Evolutionary conservation across 1,140 invertebrate genomes (phyloP).

Genomic region (Euglossa dilemma): DNA sequence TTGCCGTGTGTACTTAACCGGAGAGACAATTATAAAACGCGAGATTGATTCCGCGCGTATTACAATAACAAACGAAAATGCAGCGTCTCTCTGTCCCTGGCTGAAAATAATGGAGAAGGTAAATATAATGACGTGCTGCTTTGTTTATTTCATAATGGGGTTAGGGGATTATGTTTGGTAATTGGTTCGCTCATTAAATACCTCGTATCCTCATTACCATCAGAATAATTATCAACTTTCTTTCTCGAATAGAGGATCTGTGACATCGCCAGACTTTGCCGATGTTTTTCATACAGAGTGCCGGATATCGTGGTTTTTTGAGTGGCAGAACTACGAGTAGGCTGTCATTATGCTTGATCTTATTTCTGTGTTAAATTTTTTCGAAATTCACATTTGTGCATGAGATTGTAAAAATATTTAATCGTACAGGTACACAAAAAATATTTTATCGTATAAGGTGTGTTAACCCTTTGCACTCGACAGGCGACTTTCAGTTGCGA

Average conservation of each 20-base stretch:
- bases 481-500: too few relatives aligned
- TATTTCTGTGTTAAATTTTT: too few relatives aligned
- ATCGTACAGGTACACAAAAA: too few relatives aligned
- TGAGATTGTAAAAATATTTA: too few relatives aligned
- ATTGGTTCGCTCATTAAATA: slow-evolving; percentile 18
- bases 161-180: background rate
- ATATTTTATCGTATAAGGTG: too few relatives aligned
- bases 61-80: background rate
- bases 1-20: background rate
- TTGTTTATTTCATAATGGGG: slow-evolving; percentile 1
- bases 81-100: background rate
- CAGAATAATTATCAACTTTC: background rate
- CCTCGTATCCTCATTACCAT: background rate
- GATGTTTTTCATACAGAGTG: too few relatives aligned
- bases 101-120: background rate
- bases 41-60: background rate
- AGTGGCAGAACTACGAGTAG: too few relatives aligned
- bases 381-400: too few relatives aligned
- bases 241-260: background rate
- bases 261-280: too few relatives aligned
- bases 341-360: too few relatives aligned
- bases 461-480: too few relatives aligned
- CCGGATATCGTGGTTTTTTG: too few relatives aligned
- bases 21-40: background rate
- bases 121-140: background rate